Evolutionary conservation across 2,113 vertebrate genomes (phyloP), one percentile per base, ranked within the genome.

Genomic region (Ochotona princeps): DNA sequence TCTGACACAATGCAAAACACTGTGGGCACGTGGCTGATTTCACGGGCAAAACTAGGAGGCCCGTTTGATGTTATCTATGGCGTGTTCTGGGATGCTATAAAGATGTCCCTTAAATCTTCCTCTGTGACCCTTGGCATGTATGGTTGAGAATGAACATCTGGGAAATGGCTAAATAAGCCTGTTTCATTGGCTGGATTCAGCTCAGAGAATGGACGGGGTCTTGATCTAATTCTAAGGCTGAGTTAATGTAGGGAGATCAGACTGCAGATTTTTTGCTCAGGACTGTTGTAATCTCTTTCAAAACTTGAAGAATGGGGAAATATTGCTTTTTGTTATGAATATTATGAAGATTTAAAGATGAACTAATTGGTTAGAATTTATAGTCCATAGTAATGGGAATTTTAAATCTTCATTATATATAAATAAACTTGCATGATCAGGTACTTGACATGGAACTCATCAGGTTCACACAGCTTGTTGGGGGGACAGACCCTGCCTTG

Each of bases 261-360:
- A 11, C 5, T 79, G 60, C 47, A 35, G 28, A 23, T 78, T 89
- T 76, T 83, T 54, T 7, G 54, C n/a, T 25, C 57, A 14, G 14
- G 18, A 57, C 67, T 86, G 38, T 3, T 89, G 15, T 57, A 69
- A 76, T n/a, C 8, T 11, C 25, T 35, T 89, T 49, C 23, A 83
- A 83, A 89, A 83, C 57, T 65, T 80, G 88, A 89, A n/a, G 7
- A 82, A 80, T 26, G 60, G 69, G 87, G 47, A 79, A 69, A 73
- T 54, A 86, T 15, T 23, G 38, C 61, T 30, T 70, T 35, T 67
- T 86, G 51, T 74, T 32, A 13, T 83, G n/a, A 51, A 83, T 75
- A 87, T 80, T 75, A 87, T 83, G 8, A 79, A 15, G 25, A 85
- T 38, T 92, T 51, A 66, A 35, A 76, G 80, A 26, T 75, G 83